Evolutionary conservation across 1,140 invertebrate species (phyloP).

Genomic region (Ectropis grisescens): DNA sequence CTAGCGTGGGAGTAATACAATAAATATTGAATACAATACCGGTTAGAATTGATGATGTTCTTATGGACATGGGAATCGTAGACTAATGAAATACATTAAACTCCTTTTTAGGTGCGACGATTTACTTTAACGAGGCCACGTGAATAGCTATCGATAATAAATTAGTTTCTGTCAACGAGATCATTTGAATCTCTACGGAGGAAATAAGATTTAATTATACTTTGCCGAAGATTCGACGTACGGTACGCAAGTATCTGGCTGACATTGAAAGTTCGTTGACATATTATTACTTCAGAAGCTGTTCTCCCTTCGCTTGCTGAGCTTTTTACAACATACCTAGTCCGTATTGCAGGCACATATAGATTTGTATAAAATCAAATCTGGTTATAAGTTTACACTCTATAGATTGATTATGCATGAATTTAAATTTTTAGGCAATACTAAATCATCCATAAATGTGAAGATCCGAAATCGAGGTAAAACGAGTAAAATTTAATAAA

Average conservation of each 20-base stretch:
- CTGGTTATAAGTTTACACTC: too few relatives aligned
- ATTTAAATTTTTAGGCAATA: too few relatives aligned
- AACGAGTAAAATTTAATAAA: too few relatives aligned
- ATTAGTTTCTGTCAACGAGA: conserved; percentile 17
- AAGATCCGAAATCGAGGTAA: too few relatives aligned
- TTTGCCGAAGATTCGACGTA: conserved; percentile 23
- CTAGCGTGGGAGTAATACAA: conserved; percentile 6
- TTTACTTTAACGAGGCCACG: conserved; percentile 16
- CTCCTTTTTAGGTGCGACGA: conserved; percentile 9
- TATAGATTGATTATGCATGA: too few relatives aligned
- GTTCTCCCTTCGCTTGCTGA: conserved; percentile 28
- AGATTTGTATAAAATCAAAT: too few relatives aligned
- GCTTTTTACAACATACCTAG: conserved; percentile 19
- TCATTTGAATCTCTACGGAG: conserved; percentile 15
- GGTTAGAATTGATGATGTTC: conserved; percentile 7
- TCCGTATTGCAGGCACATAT: too few relatives aligned
- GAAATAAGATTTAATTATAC: conserved; percentile 32
- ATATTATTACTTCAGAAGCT: conserved; percentile 36
- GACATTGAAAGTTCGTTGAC: conserved; percentile 64
- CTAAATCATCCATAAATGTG: too few relatives aligned
- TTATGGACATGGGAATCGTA: conserved; percentile 10
- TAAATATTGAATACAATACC: conserved; percentile 1
- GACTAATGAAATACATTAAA: conserved; percentile 12
- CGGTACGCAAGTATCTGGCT: conserved; percentile 22
- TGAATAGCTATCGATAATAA: conserved; percentile 10